Evolutionary conservation across 2,888 invertebrate genomes (phyloP).

Genomic region (Lepidonotus clava): DNA sequence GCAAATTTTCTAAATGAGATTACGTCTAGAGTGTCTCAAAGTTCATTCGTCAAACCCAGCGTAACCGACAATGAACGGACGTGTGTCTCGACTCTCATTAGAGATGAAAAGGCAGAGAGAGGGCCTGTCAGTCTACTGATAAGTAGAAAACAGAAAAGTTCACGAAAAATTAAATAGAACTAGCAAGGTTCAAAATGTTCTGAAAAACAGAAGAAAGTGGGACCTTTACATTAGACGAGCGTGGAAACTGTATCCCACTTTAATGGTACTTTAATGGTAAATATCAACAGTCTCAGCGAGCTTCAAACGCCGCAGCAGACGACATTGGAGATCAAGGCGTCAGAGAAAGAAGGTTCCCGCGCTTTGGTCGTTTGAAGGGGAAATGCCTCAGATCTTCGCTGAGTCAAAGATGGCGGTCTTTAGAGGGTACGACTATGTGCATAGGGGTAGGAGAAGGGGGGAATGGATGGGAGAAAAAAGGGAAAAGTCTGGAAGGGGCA

Average conservation of each 20-base stretch:
- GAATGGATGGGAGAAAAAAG: neutral
- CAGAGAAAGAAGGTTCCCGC: conserved; percentile 3
- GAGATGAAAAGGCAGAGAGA: no score
- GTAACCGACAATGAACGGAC: no score
- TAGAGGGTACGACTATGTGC: no score
- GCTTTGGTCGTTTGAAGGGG: neutral
- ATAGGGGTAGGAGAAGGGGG: neutral
- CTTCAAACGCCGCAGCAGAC: neutral
- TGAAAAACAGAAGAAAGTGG: neutral
- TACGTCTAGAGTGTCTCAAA: no score
- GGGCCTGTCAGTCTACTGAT: no score
- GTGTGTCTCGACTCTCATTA: no score
- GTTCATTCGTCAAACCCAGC: no score
- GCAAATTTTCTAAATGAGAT: no score
- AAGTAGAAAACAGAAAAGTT: no score
- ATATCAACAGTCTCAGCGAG: conserved; percentile 14
- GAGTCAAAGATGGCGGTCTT: conserved; percentile 6
- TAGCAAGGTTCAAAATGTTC: no score
- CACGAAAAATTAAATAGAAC: no score
- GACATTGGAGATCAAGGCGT: conserved; percentile 31
- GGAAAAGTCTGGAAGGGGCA: neutral
- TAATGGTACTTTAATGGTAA: conserved; percentile 42
- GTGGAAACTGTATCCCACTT: conserved; percentile 14
- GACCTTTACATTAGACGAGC: neutral
- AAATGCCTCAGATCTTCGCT: conserved; percentile 4